A percentile compares a stretch with the other conserved stretches of the same genome.
Evolutionary conservation across 2,888 invertebrate genomes (phyloP).

Genomic region (Sinodicranocentrus sp.): DNA sequence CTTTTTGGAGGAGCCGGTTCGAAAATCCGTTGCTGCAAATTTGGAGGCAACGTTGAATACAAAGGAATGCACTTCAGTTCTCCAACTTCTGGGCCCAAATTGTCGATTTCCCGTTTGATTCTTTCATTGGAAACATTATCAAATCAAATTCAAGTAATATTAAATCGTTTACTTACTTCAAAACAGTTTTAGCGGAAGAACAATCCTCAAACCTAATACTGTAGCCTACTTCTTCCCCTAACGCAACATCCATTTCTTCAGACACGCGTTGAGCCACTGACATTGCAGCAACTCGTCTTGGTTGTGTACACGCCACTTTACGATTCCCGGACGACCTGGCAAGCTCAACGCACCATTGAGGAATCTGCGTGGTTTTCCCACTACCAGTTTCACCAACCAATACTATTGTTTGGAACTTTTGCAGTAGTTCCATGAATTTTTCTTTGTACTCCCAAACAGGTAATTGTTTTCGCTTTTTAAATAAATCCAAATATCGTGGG

Average conservation of each 20-base stretch:
- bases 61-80: constrained; percentile 98
- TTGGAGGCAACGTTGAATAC: constrained; percentile 98
- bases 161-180: constrained; percentile 15
- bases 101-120: constrained; percentile 97
- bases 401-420: constrained; percentile 95
- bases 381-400: constrained; percentile 99
- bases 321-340: constrained; percentile 84
- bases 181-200: constrained; percentile 86
- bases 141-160: no score
- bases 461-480: constrained; percentile 91
- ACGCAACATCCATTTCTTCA: constrained; percentile 98
- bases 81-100: constrained; percentile 97
- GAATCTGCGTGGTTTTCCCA: constrained; percentile 99
- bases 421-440: constrained; percentile 96
- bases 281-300: constrained; percentile 99
- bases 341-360: constrained; percentile 94
- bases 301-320: constrained; percentile 97
- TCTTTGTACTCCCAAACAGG: constrained; percentile 99
- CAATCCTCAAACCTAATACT: constrained; percentile 99
- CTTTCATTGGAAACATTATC: no score
- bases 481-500: constrained; percentile 89
- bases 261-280: constrained; percentile 99
- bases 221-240: constrained; percentile 95
- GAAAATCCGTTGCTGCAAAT: constrained; percentile 97
- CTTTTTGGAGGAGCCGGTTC: constrained; percentile 94